Percentiles rank a stretch among this genome's conserved stretches.
Evolutionary conservation across 2,797 vertebrate species (phyloP).

Genomic region (Peromyscus eremicus): DNA sequence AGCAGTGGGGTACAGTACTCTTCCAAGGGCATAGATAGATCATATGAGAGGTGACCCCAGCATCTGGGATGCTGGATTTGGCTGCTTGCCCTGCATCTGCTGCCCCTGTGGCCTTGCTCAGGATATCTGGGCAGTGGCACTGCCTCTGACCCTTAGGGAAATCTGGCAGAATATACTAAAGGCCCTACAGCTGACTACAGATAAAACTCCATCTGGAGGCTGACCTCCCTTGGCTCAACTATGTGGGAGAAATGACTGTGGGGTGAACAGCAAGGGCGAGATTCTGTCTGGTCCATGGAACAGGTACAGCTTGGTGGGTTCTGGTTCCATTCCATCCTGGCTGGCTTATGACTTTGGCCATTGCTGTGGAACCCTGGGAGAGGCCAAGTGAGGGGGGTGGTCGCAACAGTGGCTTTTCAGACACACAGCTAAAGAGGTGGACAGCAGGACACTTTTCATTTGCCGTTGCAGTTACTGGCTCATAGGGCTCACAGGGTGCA

Average conservation of each 20-base stretch:
- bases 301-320: neutral
- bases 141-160: too few species aligned
- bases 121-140: neutral
- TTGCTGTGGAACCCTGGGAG: neutral
- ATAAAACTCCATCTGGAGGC: neutral
- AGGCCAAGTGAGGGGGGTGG: conserved; percentile 58
- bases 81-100: neutral
- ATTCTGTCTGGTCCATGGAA: neutral
- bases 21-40: neutral
- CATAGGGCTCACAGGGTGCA: neutral
- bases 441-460: neutral
- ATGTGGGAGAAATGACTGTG: neutral
- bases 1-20: neutral
- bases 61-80: neutral
- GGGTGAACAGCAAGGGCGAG: neutral
- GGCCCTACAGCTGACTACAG: neutral
- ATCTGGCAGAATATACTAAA: neutral
- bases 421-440: neutral
- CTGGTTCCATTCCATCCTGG: neutral
- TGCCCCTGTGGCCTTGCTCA: accelerated
- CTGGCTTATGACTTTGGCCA: neutral
- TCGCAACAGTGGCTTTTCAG: neutral
- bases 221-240: neutral
- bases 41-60: neutral
- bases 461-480: neutral